Conservation (phyloP, 2,888 invertebrate genomes). For the Oligia latruncula region DNA sequence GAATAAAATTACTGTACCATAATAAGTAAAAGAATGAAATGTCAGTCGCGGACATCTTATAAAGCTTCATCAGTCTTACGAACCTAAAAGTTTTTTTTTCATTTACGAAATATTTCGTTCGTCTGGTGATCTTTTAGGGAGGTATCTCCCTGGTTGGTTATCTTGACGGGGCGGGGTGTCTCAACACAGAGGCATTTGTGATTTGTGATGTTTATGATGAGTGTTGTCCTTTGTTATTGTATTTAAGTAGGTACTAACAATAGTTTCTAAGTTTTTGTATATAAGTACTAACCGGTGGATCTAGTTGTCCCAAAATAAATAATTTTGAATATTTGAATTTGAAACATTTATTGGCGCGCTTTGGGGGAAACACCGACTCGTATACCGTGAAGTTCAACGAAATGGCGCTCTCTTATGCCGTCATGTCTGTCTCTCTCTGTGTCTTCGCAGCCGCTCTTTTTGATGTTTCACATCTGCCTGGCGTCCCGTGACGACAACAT, state of each 20-base stretch:
- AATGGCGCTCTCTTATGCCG: neutral
- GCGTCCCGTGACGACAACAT: neutral
- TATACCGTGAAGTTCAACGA: neutral
- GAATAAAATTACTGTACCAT: neutral
- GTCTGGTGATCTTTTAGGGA: no score
- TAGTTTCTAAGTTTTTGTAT: no score
- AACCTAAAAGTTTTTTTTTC: neutral
- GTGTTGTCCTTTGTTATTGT: no score
- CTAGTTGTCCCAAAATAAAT: no score
- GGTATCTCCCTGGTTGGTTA: no score
- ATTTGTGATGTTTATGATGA: no score
- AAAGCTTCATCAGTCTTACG: neutral
- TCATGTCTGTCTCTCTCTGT: neutral
- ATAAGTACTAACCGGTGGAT: no score
- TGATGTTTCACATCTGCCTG: neutral
- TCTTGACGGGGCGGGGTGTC: no score
- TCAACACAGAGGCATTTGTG: no score
- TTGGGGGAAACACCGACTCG: neutral
- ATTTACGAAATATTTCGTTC: neutral
- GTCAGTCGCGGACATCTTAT: neutral
- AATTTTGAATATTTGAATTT: no score
- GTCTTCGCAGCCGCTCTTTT: neutral
- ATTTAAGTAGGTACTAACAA: no score
- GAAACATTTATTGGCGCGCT: neutral
- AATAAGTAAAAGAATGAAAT: neutral